Evolutionary conservation across 2,113 vertebrate species (phyloP).

Genomic region (Limnothrissa miodon): DNA sequence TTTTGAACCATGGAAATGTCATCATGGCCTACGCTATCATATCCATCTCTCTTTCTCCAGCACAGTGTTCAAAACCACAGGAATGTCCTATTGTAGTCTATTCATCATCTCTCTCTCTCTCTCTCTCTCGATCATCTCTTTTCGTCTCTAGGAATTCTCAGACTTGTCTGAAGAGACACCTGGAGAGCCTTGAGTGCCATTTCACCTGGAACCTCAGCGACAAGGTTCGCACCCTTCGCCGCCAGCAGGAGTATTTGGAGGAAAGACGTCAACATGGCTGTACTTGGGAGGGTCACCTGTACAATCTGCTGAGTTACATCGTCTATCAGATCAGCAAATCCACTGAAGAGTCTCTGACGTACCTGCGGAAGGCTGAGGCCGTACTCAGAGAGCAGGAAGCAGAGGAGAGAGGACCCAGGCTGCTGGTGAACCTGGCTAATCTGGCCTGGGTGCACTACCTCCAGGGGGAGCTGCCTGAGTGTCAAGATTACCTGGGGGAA

Average conservation of each 20-base stretch:
- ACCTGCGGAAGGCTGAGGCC: constrained; percentile 19
- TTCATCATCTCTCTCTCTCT: neutral
- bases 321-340: neutral
- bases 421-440: constrained; percentile 25
- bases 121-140: neutral
- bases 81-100: neutral
- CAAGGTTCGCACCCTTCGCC: neutral
- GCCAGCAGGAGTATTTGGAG: neutral
- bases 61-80: neutral
- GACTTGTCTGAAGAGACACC: neutral
- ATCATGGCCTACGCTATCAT: neutral
- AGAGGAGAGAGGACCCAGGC: neutral
- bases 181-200: constrained; percentile 19
- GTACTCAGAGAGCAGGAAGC: neutral
- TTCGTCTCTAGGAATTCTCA: no score
- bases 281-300: neutral
- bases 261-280: neutral
- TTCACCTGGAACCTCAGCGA: constrained; percentile 26
- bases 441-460: neutral
- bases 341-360: neutral
- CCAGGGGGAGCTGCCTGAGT: neutral
- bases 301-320: constrained; percentile 18
- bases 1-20: neutral
- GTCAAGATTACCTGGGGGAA: constrained; percentile 1
- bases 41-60: neutral